Percentiles rank a stretch among this genome's conserved stretches.
phyloP scores from a whole-genome alignment of 2,888 invertebrate genomes.

The Sceliomorpha sp. region DNA sequence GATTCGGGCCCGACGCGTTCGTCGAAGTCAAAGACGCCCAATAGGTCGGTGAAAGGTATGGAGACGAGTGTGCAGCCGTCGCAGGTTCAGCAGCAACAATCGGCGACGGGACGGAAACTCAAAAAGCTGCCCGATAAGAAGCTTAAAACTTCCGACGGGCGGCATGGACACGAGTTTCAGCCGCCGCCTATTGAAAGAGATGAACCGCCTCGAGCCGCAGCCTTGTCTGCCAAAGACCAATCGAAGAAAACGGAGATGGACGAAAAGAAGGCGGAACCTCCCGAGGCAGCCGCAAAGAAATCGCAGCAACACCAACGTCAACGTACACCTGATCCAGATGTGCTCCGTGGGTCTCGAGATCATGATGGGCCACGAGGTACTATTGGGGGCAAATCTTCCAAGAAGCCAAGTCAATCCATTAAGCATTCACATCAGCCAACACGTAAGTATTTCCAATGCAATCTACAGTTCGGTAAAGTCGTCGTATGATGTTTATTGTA shows the following conservation, averaged over 20 bases:
- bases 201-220: constrained; percentile 83
- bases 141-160: constrained; percentile 92
- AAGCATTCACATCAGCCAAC: constrained; percentile 74
- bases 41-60: constrained; percentile 66
- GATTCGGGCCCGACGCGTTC: constrained; percentile 66
- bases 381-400: constrained; percentile 75
- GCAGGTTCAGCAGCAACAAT: constrained; percentile 30
- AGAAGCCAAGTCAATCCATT: constrained; percentile 68
- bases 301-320: constrained; percentile 69
- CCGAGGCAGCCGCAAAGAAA: constrained; percentile 49
- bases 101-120: constrained; percentile 80
- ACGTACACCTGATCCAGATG: constrained; percentile 70
- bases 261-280: constrained; percentile 81
- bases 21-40: constrained; percentile 53
- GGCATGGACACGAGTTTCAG: constrained; percentile 87
- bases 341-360: constrained; percentile 78
- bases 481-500: no score
- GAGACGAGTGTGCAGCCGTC: constrained; percentile 32
- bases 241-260: constrained; percentile 62
- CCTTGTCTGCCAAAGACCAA: constrained; percentile 72
- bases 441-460: constrained; percentile 54
- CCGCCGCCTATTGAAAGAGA: constrained; percentile 88
- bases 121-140: constrained; percentile 89
- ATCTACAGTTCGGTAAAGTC: no score
- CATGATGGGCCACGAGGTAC: constrained; percentile 79